Percentiles rank a stretch among this genome's conserved stretches.
These are phyloP conservation scores for Diachasma alloeum DNA, from an alignment of 1,140 invertebrate species.

Conservation along the genomic window DNA sequence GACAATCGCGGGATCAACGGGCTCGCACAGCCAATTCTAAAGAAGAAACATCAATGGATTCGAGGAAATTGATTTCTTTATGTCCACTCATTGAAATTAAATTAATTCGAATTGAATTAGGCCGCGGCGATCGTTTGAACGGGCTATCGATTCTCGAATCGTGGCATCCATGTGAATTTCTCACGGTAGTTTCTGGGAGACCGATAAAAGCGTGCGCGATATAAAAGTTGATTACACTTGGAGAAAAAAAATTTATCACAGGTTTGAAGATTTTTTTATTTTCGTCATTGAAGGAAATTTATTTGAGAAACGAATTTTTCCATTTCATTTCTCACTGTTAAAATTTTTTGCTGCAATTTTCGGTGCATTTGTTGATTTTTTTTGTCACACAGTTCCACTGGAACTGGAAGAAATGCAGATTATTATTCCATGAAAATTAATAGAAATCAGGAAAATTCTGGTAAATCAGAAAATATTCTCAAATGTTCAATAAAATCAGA, in stretches of 20 bases:
- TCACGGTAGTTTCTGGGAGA: not conserved
- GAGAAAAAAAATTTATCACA: not conserved
- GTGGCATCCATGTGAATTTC: constrained; percentile 12
- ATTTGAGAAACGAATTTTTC: too few relatives aligned
- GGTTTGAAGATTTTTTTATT: too few relatives aligned
- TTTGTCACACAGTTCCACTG: too few relatives aligned
- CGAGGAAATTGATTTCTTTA: not conserved
- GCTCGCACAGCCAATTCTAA: not conserved
- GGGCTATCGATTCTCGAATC: constrained; percentile 34
- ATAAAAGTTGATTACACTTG: not conserved
- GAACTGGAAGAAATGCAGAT: too few relatives aligned
- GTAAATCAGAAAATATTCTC: too few relatives aligned
- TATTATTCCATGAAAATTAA: too few relatives aligned
- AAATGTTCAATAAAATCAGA: too few relatives aligned
- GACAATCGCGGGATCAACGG: not conserved
- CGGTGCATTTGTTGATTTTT: not conserved
- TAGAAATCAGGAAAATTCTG: too few relatives aligned
- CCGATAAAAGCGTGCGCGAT: constrained; percentile 17
- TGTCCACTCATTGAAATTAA: constrained; percentile 1
- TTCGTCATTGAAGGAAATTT: too few relatives aligned
- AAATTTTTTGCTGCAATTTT: too few relatives aligned
- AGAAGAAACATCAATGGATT: not conserved
- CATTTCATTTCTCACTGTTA: too few relatives aligned
- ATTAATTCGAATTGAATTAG: not conserved
- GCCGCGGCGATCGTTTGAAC: constrained; percentile 21